Conservation (phyloP, 2,797 vertebrate genomes). For the Choloepus didactylus region DNA sequence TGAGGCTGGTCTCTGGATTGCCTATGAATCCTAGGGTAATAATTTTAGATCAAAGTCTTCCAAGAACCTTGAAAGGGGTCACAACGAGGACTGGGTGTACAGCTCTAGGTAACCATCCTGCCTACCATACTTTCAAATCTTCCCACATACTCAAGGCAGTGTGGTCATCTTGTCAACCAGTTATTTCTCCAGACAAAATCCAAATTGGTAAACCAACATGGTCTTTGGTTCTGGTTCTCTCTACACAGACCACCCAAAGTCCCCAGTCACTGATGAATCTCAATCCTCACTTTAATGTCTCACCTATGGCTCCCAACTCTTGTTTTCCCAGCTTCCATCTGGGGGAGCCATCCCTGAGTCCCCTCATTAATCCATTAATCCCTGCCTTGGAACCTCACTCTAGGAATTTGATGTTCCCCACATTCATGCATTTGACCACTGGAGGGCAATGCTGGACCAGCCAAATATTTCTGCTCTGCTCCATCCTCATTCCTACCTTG, state of each 20-base stretch:
- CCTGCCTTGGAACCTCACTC: neutral
- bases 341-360: neutral
- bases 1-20: neutral
- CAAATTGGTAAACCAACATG: neutral
- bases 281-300: constrained; percentile 43
- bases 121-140: neutral
- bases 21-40: constrained; percentile 11
- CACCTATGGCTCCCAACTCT: neutral
- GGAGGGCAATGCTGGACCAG: constrained; percentile 79
- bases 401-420: neutral
- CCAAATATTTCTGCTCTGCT: constrained; percentile 44
- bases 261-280: neutral
- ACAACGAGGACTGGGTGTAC: neutral
- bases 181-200: constrained; percentile 57
- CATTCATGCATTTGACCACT: constrained; percentile 70
- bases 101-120: neutral
- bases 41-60: constrained; percentile 29
- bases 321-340: neutral
- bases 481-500: neutral
- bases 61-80: neutral
- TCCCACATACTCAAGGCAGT: neutral
- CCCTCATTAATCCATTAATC: neutral
- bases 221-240: constrained; percentile 51
- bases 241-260: neutral
- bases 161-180: neutral